Percentiles rank a stretch among this genome's conserved stretches.
Evolutionary conservation across 2,797 vertebrate species (phyloP).

Genomic region (Poeciliopsis infans): DNA sequence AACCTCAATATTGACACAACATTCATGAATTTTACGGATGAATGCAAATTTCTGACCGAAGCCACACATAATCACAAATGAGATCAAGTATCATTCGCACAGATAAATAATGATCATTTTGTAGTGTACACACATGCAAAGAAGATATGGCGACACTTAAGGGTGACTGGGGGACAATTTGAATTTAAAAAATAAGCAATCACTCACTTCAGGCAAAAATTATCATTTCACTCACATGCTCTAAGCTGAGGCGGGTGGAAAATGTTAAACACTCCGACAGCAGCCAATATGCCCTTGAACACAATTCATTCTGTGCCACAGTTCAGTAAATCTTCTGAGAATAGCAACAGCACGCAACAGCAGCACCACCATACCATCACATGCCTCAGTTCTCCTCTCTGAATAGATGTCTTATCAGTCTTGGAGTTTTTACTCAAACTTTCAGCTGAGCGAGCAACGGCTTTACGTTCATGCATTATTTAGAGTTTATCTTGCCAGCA

Average conservation of each 20-base stretch:
- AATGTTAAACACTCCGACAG: constrained; percentile 58
- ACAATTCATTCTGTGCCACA: constrained; percentile 56
- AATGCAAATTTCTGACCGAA: neutral
- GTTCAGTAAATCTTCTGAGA: constrained; percentile 58
- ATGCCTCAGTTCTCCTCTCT: constrained; percentile 40
- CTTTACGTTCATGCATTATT: constrained; percentile 6
- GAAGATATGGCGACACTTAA: constrained; percentile 37
- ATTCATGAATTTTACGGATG: neutral
- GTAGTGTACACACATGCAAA: constrained; percentile 1
- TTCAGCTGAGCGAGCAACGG: constrained; percentile 17
- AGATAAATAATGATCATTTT: constrained; percentile 15
- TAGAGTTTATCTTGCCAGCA: constrained; percentile 4
- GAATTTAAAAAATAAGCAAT: constrained; percentile 65
- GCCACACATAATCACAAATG: neutral
- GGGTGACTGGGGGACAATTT: constrained; percentile 43
- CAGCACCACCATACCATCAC: constrained; percentile 21
- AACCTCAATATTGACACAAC: neutral
- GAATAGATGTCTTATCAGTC: constrained; percentile 30
- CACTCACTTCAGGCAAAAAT: constrained; percentile 60
- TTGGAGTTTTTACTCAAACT: constrained; percentile 1
- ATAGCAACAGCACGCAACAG: constrained; percentile 46
- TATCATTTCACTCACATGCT: constrained; percentile 67
- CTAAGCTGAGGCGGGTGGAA: constrained; percentile 47
- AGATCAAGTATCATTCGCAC: constrained; percentile 1
- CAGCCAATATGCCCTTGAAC: constrained; percentile 72